Evolutionary conservation across 2,113 vertebrate species (phyloP), one percentile per base, ranked within the genome.

Genomic region (Salvator merianae): DNA sequence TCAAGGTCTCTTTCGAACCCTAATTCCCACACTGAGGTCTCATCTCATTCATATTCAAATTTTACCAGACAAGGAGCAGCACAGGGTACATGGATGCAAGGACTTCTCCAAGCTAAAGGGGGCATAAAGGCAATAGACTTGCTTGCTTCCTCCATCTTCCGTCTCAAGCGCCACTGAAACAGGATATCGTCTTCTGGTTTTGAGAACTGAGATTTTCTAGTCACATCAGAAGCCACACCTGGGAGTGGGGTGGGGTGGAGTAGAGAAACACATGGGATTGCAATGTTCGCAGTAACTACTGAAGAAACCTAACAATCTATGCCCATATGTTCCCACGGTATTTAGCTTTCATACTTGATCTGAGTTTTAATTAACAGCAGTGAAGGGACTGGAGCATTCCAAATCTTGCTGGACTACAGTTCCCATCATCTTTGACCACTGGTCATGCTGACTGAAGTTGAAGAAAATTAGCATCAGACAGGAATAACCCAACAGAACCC

Each of bases 81-180:
- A 20, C 16, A n/a, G 66, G 38, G 2, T 24, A 40, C 22, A 30
- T 72, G 53, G 30, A 26, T 22, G 24, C 2, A 43, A 1, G 24
- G 50, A 63, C 14, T 86, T 26, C 55, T 72, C 73, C 65, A 38
- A 53, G 81, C 86, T 62, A 90, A 87, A 69, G 3, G 40, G 59
- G 89, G 20, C 74, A 72, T 82, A 28, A 50, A 24, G 6, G 38
- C 53, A 13, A 7, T 5, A 0, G 62, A 74, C 53, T 73, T 59
- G 69, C 66, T 79, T 36, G 97, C 96, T 88, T 95, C 94, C 81
- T 98, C 97, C 93, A 98, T 96, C 90, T 98, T 98, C 84, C 97
- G 95, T 74, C 96, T 95, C 78, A 98, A 94, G 50, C 97, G 96
- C 98, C 98, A 98, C 91, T 98, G 97, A 88, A 96, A 98, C 77